Evolutionary conservation across 2,888 invertebrate genomes (phyloP), one percentile per base, ranked within the genome.

Genomic region (Orchestes rusci): DNA sequence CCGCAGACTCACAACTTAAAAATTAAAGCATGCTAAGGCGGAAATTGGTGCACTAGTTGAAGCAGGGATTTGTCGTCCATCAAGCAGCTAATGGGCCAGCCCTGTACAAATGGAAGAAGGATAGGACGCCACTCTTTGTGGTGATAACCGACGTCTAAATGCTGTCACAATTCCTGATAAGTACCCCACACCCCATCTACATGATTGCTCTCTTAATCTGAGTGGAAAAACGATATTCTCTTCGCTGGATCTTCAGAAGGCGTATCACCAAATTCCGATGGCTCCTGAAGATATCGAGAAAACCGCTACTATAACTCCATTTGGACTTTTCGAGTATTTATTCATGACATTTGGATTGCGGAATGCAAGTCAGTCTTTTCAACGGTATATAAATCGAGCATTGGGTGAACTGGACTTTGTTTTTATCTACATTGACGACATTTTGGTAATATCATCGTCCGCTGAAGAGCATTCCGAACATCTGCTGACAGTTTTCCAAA

Each of bases 121-220:
- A 16, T 16, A 12, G 34, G 5, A 8, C 15, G 7, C 16, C 7
- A 7, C 15, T 7, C 7, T 13, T 16, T 34, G 34, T 12, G 34
- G 34, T 4, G 34, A 34, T 16, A 16, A 16, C 17, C 34, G 34
- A 5, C 2, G 10, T 16, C 43, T 64, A 3, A 66, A 63, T 34
- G 47, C 50, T 2, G 17, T 44, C 2, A 34, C 34, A 2, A 17
- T 8, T 2, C 34, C 34, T 3, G 18, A 34, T 18, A 7, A 18
- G 2, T 17, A 34, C 4, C 34, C 34, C 2, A 2, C 15, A 2
- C 16, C 34, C 5, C 34, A 16, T 15, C 2, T 34, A 12, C 31
- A 13, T 12, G 31, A 3, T 2, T 31, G n/a, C 15, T 10, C 31
- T 2, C n/a, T n/a, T 5, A 30, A 30, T 10, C 12, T 31, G 30